Conservation (phyloP, 1,140 invertebrate species). For the Ceratina australensis region DNA sequence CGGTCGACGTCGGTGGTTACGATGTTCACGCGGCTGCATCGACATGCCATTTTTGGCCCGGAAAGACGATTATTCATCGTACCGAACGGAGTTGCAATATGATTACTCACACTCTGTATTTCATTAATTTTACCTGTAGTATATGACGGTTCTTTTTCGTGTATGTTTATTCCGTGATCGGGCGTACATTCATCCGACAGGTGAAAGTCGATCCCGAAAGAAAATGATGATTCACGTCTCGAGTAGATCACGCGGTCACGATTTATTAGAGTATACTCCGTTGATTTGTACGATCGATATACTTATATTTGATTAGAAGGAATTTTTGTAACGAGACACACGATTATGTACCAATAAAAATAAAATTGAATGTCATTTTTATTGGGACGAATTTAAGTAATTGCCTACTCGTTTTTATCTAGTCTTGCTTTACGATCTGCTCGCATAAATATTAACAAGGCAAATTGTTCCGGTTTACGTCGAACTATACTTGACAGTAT, state of each 20-base stretch:
- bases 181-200: background rate
- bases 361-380: slow-evolving; percentile 1
- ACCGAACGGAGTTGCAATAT: slow-evolving; percentile 11
- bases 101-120: slow-evolving; percentile 40
- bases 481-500: background rate
- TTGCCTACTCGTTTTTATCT: background rate
- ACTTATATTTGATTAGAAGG: slow-evolving; percentile 13
- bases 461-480: background rate
- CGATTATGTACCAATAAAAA: slow-evolving; percentile 13
- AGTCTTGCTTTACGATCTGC: background rate
- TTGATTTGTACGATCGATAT: slow-evolving; percentile 15
- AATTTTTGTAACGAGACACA: slow-evolving; percentile 7
- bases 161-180: slow-evolving; percentile 1
- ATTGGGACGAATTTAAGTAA: background rate
- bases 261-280: background rate
- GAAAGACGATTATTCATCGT: slow-evolving; percentile 29
- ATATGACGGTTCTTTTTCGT: background rate
- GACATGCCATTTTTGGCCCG: slow-evolving; percentile 50
- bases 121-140: background rate
- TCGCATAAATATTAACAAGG: background rate
- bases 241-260: background rate
- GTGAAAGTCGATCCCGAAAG: background rate
- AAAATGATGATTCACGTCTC: background rate
- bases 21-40: background rate
- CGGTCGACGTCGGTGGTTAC: slow-evolving; percentile 6